Conservation (phyloP, 2,888 invertebrate species). For the Dryomyza anilis region DNA sequence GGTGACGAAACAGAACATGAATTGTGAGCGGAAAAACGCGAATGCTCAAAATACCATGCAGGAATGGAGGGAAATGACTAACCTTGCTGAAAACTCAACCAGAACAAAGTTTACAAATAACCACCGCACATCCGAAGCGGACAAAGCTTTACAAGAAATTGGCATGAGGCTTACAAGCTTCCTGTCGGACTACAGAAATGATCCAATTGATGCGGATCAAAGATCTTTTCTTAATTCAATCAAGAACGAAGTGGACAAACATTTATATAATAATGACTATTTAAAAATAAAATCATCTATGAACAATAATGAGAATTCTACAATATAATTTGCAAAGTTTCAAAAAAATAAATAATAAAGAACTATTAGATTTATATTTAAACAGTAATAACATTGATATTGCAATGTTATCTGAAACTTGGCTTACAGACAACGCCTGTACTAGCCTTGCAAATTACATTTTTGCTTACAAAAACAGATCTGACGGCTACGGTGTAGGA, state of each 20-base stretch:
- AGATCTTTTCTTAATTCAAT: no score
- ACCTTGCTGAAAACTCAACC: neutral
- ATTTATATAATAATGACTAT: neutral
- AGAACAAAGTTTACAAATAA: neutral
- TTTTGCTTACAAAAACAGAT: neutral
- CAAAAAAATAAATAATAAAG: constrained; percentile 11
- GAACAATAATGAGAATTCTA: neutral
- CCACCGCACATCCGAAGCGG: no score
- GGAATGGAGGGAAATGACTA: neutral
- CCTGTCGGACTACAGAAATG: no score
- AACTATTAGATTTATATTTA: constrained; percentile 14
- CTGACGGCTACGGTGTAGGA: constrained; percentile 19
- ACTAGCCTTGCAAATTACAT: constrained; percentile 23
- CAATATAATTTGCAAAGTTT: constrained; percentile 28
- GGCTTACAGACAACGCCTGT: constrained; percentile 14
- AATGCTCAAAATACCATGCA: neutral
- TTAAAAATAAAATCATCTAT: neutral
- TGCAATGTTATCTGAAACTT: constrained; percentile 12
- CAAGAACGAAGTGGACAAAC: neutral
- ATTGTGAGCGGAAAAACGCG: neutral
- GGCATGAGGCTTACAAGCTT: no score
- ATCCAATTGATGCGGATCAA: no score
- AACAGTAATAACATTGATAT: constrained; percentile 22
- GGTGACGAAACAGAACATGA: neutral
- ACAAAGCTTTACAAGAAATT: no score